Evolutionary conservation across 2,888 invertebrate genomes (phyloP).

Genomic region (Polydesmus complanatus): DNA sequence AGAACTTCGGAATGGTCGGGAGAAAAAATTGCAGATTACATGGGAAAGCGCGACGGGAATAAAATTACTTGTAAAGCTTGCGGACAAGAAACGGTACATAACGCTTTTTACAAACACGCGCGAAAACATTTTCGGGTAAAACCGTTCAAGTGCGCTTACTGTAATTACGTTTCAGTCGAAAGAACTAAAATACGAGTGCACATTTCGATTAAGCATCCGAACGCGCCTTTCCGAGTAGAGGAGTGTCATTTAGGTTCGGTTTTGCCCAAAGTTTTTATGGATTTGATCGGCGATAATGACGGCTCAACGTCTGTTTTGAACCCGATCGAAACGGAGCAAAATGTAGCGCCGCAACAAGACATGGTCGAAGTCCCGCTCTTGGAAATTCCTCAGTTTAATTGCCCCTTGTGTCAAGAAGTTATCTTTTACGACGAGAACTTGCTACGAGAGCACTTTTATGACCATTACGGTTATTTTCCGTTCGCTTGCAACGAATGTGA

Average conservation of each 20-base stretch:
- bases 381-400: constrained; percentile 10
- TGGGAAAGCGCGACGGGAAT: constrained; percentile 6
- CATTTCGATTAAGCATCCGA: constrained; percentile 19
- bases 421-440: constrained; percentile 8
- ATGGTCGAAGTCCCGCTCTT: background rate
- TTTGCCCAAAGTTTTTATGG: constrained; percentile 10
- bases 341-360: background rate
- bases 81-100: constrained; percentile 16
- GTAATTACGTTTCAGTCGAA: constrained; percentile 21
- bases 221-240: constrained; percentile 12
- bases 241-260: constrained; percentile 14
- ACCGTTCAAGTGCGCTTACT: constrained; percentile 22
- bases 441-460: constrained; percentile 16
- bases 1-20: constrained; percentile 12
- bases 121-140: constrained; percentile 21
- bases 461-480: constrained; percentile 17
- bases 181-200: constrained; percentile 21
- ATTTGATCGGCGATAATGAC: constrained; percentile 9
- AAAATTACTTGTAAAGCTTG: constrained; percentile 18
- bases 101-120: constrained; percentile 22
- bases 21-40: constrained; percentile 13
- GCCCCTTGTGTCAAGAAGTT: constrained; percentile 15
- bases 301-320: background rate
- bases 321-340: background rate
- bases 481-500: constrained; percentile 14